Conservation (phyloP, 2,113 vertebrate species). For the Zosterops pallidus region DNA sequence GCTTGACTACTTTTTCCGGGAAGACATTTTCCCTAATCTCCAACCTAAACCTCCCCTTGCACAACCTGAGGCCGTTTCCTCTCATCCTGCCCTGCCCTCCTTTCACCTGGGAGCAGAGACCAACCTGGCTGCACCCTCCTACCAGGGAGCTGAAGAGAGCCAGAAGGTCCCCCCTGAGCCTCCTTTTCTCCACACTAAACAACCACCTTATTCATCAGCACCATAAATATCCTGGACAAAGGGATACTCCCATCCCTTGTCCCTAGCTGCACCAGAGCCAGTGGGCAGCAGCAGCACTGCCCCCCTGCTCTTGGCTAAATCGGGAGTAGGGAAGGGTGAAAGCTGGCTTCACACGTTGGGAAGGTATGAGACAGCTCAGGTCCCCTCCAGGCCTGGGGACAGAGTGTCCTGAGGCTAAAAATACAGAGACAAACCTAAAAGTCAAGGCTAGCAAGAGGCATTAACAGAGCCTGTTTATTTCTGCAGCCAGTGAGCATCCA, state of each 20-base stretch:
- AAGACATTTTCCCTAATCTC: neutral
- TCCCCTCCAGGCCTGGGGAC: neutral
- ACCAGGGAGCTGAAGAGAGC: neutral
- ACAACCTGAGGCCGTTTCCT: neutral
- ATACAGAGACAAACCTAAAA: slow-evolving; percentile 20
- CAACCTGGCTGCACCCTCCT: neutral
- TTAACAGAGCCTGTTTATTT: slow-evolving; percentile 16
- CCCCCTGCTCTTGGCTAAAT: neutral
- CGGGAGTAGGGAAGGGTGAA: rapidly evolving
- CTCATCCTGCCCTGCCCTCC: neutral
- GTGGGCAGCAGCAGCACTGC: neutral
- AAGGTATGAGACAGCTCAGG: neutral
- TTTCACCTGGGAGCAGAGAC: neutral
- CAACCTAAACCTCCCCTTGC: neutral
- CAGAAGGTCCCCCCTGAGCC: neutral
- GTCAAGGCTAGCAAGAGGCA: slow-evolving; percentile 14
- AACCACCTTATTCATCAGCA: neutral
- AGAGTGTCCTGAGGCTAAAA: slow-evolving; percentile 49
- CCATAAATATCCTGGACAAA: neutral
- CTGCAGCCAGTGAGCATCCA: neutral
- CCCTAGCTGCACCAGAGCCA: neutral
- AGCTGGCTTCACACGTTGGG: neutral
- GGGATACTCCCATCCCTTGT: too few relatives aligned
- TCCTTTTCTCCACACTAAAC: neutral
- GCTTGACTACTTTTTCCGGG: neutral